These are phyloP conservation scores for Gryon sp. DNA, from an alignment of 1,140 invertebrate species.

Conservation along the genomic window DNA sequence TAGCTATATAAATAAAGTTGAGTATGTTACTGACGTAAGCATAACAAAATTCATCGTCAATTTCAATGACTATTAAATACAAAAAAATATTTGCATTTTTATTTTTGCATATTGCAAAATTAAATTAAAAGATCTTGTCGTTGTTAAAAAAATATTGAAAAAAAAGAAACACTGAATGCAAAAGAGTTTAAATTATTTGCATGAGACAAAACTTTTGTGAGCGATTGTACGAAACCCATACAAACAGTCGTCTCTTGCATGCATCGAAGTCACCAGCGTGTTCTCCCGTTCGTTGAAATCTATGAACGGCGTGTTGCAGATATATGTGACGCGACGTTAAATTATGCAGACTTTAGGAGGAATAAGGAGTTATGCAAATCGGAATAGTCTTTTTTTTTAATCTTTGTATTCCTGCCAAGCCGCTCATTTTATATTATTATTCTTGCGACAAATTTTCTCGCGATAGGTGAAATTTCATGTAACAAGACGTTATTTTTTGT, in stretches of 20 bases:
- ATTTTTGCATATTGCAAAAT: no score
- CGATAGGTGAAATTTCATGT: constrained; percentile 10
- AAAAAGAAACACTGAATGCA: no score
- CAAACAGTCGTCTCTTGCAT: constrained; percentile 54
- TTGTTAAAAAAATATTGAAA: no score
- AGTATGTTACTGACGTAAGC: no score
- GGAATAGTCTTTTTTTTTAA: constrained; percentile 9
- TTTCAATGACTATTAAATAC: no score
- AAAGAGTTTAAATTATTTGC: background rate
- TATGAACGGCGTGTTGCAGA: constrained; percentile 52
- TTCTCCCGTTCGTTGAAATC: constrained; percentile 53
- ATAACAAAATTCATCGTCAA: no score
- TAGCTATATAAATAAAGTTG: background rate
- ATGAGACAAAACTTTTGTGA: constrained; percentile 30
- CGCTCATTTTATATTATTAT: constrained; percentile 7
- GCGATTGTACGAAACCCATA: constrained; percentile 36
- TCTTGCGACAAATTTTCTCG: background rate
- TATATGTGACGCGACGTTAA: constrained; percentile 54
- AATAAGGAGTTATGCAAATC: constrained; percentile 56
- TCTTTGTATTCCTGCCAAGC: background rate
- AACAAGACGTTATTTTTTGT: constrained; percentile 25
- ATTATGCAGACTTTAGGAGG: constrained; percentile 34
- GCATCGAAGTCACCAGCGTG: constrained; percentile 52
- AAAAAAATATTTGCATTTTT: no score
- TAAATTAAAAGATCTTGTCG: background rate